These are phyloP conservation scores for Cheiracanthium punctorium DNA, from an alignment of 2,888 invertebrate species.

Conservation along the genomic window DNA sequence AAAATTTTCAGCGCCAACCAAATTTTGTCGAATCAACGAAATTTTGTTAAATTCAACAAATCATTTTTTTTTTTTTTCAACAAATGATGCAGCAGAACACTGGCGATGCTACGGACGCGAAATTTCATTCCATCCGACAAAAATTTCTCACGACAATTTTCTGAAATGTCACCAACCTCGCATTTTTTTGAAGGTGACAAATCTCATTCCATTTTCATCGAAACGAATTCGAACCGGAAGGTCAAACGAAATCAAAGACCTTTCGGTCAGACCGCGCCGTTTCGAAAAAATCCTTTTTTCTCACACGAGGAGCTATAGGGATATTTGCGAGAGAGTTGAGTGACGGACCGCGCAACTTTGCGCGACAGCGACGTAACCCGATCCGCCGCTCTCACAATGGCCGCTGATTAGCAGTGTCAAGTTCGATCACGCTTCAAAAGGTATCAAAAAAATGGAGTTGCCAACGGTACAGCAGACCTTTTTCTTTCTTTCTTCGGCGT, in stretches of 20 bases:
- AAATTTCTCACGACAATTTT: no score
- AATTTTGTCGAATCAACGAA: no score
- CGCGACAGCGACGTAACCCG: constrained; percentile 59
- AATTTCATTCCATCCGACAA: no score
- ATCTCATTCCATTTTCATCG: not conserved
- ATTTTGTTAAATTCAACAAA: no score
- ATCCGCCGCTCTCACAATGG: constrained; percentile 39
- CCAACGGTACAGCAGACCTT: no score
- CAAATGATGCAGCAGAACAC: no score
- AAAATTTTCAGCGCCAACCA: no score
- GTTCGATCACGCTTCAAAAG: constrained; percentile 48
- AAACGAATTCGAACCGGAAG: not conserved
- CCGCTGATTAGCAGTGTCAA: constrained; percentile 66
- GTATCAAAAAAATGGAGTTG: no score
- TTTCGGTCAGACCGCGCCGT: not conserved
- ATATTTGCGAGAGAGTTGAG: not conserved
- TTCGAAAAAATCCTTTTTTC: not conserved
- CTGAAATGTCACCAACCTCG: no score
- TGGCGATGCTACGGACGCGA: no score
- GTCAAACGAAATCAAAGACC: constrained; percentile 17
- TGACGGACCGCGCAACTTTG: not conserved
- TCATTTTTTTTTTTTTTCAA: no score
- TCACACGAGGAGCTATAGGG: not conserved
- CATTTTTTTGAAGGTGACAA: not conserved
- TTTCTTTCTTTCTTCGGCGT: no score